phyloP scores from a whole-genome alignment of 2,888 invertebrate genomes.

The Tipula unca region DNA sequence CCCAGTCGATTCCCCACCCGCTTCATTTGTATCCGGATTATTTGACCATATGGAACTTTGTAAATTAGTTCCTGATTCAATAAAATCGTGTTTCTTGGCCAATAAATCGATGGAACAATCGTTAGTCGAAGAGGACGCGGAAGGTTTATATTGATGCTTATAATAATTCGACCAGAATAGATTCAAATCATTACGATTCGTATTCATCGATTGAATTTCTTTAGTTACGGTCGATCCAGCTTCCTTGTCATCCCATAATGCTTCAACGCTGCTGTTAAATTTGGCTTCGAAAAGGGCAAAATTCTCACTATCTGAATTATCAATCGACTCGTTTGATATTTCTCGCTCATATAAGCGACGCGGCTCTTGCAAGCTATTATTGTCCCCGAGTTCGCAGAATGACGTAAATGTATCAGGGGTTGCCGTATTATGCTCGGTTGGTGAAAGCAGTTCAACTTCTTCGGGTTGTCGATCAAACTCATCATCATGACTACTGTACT shows the following conservation, averaged over 20 bases:
- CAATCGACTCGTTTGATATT: slow-evolving; percentile 26
- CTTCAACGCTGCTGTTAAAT: slow-evolving; percentile 59
- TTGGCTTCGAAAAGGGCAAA: slow-evolving; percentile 44
- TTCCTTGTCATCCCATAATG: slow-evolving; percentile 48
- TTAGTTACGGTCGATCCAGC: slow-evolving; percentile 20
- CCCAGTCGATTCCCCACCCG: slow-evolving; percentile 24
- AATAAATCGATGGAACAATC: not conserved
- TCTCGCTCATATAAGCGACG: slow-evolving; percentile 30
- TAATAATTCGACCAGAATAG: slow-evolving; percentile 34
- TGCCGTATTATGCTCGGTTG: not conserved
- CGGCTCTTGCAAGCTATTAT: slow-evolving; percentile 16
- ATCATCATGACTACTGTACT: not conserved
- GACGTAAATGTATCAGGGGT: slow-evolving; percentile 21
- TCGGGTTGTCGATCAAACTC: not conserved
- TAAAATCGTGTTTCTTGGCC: slow-evolving; percentile 24
- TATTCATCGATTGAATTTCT: not conserved
- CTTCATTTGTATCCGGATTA: slow-evolving; percentile 25
- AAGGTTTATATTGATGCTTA: slow-evolving; percentile 30
- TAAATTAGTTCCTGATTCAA: slow-evolving; percentile 43
- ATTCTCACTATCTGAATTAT: slow-evolving; percentile 27
- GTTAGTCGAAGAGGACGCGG: no score
- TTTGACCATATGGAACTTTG: slow-evolving; percentile 49
- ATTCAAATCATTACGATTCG: slow-evolving; percentile 16
- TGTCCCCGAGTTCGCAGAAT: slow-evolving; percentile 23
- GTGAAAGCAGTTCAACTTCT: not conserved